Evolutionary conservation across 2,888 invertebrate genomes (phyloP).

Genomic region (Meganola albula): DNA sequence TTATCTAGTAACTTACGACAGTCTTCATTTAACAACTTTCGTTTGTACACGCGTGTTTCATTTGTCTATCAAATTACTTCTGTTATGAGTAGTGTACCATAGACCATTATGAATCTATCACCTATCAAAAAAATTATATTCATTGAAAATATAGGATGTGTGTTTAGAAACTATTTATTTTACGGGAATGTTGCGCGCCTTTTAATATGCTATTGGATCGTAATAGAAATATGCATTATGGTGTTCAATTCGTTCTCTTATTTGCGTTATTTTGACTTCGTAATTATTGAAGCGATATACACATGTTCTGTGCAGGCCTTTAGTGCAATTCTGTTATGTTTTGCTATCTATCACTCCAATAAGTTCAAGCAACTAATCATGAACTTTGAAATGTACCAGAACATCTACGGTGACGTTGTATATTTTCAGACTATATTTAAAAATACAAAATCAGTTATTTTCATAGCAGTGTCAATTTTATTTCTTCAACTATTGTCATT

Average conservation of each 20-base stretch:
- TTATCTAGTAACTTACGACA: too few relatives aligned
- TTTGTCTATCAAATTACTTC: neutral
- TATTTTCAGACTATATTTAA: constrained; percentile 12
- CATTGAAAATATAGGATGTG: constrained; percentile 24
- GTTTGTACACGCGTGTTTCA: too few relatives aligned
- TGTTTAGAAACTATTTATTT: constrained; percentile 27
- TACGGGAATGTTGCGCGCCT: constrained; percentile 13
- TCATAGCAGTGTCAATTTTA: neutral
- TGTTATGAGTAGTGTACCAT: too few relatives aligned
- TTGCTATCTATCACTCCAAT: constrained; percentile 8
- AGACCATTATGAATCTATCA: constrained; percentile 13
- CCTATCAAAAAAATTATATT: constrained; percentile 21
- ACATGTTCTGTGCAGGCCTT: constrained; percentile 9
- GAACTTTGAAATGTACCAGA: constrained; percentile 15
- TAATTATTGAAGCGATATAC: constrained; percentile 3
- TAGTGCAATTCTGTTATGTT: constrained; percentile 8
- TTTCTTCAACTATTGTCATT: neutral
- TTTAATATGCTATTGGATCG: constrained; percentile 9
- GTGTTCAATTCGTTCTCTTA: neutral
- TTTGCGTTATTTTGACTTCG: too few relatives aligned
- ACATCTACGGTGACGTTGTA: constrained; percentile 7
- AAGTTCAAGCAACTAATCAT: constrained; percentile 11
- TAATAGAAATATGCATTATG: constrained; percentile 5
- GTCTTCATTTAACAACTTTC: too few relatives aligned
- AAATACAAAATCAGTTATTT: constrained; percentile 8